phyloP scores from a whole-genome alignment of 2,888 invertebrate species.

The Seladonia tumulorum region DNA sequence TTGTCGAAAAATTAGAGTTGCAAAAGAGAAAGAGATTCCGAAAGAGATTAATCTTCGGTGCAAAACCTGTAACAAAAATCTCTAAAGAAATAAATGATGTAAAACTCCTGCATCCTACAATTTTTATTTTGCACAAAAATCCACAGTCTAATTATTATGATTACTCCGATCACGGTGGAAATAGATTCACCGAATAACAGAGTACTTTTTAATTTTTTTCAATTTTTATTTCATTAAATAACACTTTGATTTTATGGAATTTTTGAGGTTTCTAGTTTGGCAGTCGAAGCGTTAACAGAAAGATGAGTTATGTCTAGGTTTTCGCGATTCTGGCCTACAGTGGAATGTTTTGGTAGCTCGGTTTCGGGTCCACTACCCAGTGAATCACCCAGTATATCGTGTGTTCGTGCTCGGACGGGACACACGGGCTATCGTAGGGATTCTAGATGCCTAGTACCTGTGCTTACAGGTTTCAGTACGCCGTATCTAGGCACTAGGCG shows the following conservation, averaged over 20 bases:
- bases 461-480: constrained; percentile 59
- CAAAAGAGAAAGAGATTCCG: too few species aligned
- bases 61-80: too few species aligned
- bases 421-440: constrained; percentile 55
- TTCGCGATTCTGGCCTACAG: too few species aligned
- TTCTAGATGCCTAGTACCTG: constrained; percentile 46
- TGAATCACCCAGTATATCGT: constrained; percentile 9
- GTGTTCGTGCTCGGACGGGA: constrained; percentile 31
- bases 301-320: not conserved
- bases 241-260: too few species aligned
- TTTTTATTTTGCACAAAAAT: too few species aligned
- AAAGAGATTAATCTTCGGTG: too few species aligned
- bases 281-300: too few species aligned
- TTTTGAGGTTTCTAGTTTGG: too few species aligned
- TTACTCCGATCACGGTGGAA: not conserved
- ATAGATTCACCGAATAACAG: not conserved
- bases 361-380: not conserved
- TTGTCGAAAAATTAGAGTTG: too few species aligned
- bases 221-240: too few species aligned
- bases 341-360: not conserved
- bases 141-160: not conserved
- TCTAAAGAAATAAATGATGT: not conserved
- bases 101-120: too few species aligned
- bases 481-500: constrained; percentile 58
- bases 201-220: too few species aligned